These are phyloP conservation scores for Drosophila chauvacae DNA, from an alignment of 1,140 invertebrate species.

Conservation along the genomic window DNA sequence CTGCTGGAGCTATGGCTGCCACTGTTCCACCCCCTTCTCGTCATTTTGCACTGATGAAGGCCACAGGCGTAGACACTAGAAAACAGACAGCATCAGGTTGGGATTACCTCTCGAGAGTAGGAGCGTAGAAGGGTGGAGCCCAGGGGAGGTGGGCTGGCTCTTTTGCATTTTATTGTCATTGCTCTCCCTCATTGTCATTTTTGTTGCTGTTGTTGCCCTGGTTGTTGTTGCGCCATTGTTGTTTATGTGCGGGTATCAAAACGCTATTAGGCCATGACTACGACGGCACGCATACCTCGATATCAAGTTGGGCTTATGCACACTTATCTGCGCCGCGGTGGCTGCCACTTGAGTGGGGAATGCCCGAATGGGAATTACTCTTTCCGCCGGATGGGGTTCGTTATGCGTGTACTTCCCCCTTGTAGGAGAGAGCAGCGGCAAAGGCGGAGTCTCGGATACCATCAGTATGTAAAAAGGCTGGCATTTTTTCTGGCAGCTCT, in stretches of 20 bases:
- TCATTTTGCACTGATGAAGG: conserved; percentile 36
- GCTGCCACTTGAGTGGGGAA: background rate
- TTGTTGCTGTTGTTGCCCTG: conserved; percentile 51
- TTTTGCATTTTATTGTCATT: conserved; percentile 79
- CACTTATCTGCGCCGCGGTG: conserved; percentile 39
- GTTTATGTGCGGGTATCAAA: conserved; percentile 81
- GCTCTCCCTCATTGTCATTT: conserved; percentile 69
- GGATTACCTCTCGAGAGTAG: conserved; percentile 58
- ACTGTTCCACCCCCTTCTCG: conserved; percentile 14
- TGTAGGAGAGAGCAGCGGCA: too few species aligned
- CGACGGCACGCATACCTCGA: conserved; percentile 62
- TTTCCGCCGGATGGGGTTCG: conserved; percentile 6
- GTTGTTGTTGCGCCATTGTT: conserved; percentile 63
- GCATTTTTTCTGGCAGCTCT: background rate
- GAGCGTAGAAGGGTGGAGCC: background rate
- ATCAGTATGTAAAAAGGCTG: background rate
- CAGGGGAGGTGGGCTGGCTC: conserved; percentile 35
- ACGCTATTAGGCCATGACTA: conserved; percentile 78
- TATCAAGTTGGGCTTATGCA: conserved; percentile 63
- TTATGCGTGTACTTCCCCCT: background rate
- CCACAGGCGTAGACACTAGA: conserved; percentile 62
- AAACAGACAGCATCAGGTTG: conserved; percentile 79
- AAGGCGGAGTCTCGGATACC: background rate
- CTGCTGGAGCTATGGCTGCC: background rate
- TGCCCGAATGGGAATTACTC: conserved; percentile 28